Evolutionary conservation across 2,113 vertebrate species (phyloP).

Genomic region (Pavo muticus): DNA sequence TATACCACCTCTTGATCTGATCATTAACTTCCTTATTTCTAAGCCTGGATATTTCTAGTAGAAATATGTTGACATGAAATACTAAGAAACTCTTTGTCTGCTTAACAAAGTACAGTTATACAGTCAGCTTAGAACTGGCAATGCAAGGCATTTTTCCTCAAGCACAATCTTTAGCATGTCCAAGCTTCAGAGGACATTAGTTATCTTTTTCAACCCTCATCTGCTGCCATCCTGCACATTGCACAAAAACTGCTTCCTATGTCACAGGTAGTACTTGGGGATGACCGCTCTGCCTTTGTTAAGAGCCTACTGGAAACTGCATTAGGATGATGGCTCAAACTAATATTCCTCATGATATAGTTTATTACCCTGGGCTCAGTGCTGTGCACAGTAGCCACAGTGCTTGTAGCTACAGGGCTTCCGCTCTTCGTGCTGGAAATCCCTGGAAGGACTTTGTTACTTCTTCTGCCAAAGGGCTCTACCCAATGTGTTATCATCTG

Average conservation of each 20-base stretch:
- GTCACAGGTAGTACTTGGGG: not conserved
- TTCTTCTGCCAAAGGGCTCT: slow-evolving; percentile 4
- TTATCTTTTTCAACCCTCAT: not conserved
- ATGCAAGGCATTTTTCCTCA: not conserved
- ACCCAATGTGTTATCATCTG: not conserved
- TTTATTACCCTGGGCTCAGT: not conserved
- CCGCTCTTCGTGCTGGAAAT: not conserved
- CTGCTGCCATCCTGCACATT: not conserved
- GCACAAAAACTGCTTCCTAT: not conserved
- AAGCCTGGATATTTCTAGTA: not conserved
- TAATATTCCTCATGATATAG: not conserved
- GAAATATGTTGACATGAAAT: not conserved
- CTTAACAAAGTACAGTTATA: not conserved
- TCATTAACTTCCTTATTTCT: not conserved
- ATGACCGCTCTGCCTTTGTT: not conserved
- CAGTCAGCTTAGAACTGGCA: not conserved
- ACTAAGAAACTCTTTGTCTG: not conserved
- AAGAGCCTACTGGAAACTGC: not conserved
- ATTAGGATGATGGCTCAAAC: not conserved
- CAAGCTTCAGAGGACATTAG: not conserved
- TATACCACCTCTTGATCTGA: not conserved
- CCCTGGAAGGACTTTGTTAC: not conserved
- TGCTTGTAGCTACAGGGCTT: not conserved
- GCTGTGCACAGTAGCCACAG: not conserved
- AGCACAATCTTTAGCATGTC: not conserved